Evolutionary conservation across 2,113 vertebrate species (phyloP).

Genomic region (Mirza zaza): DNA sequence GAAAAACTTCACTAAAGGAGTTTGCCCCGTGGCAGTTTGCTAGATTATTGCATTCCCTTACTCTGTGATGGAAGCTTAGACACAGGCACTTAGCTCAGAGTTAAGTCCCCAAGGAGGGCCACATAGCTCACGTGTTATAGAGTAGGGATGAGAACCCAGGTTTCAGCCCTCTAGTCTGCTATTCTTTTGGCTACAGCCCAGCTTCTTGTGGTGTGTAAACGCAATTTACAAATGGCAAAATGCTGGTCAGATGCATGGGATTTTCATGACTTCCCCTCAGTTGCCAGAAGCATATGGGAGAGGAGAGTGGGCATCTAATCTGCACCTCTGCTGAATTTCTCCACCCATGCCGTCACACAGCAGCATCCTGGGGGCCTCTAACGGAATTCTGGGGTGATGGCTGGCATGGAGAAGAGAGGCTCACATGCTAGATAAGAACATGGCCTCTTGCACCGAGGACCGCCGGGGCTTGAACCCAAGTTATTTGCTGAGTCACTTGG

Average conservation of each 20-base stretch:
- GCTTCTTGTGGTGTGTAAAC: neutral
- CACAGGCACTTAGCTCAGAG: neutral
- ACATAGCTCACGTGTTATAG: accelerated
- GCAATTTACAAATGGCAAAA: no score
- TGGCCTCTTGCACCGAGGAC: neutral
- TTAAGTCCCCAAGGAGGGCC: neutral
- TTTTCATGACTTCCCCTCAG: neutral
- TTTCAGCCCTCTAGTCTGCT: accelerated
- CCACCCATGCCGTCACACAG: neutral
- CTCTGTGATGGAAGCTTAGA: neutral
- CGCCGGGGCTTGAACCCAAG: neutral
- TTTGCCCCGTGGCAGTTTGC: neutral
- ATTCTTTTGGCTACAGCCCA: neutral
- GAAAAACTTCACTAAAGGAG: neutral
- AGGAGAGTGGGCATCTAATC: neutral
- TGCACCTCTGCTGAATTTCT: accelerated
- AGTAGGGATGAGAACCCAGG: neutral
- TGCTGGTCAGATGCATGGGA: neutral
- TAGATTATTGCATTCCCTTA: neutral
- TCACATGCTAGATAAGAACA: accelerated
- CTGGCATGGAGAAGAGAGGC: no score
- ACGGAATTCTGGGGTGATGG: neutral
- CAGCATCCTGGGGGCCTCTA: neutral
- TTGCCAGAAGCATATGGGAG: neutral
- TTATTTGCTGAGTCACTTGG: neutral